A percentile compares a stretch with the other conserved stretches of the same genome.
Evolutionary conservation across 2,797 vertebrate species (phyloP).

Genomic region (Pygocentrus nattereri): DNA sequence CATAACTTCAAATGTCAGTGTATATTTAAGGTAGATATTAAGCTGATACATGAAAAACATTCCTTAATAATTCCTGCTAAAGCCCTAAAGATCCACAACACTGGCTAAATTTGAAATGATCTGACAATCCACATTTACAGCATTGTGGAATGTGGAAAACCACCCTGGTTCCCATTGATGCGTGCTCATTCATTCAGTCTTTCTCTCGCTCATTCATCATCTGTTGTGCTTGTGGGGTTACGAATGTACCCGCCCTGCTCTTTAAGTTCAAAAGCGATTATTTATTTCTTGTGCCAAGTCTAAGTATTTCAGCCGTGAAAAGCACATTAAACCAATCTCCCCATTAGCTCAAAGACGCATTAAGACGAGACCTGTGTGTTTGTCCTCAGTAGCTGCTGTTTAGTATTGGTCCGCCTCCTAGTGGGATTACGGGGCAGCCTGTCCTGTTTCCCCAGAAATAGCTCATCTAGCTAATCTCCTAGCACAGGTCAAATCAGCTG

Average conservation of each 20-base stretch:
- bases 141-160: background rate
- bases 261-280: slow-evolving; percentile 69
- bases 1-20: too few relatives aligned
- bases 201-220: slow-evolving; percentile 57
- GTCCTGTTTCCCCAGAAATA: slow-evolving; percentile 61
- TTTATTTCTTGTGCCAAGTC: slow-evolving; percentile 60
- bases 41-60: too few relatives aligned
- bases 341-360: slow-evolving; percentile 24
- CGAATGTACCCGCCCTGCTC: slow-evolving; percentile 68
- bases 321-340: slow-evolving; percentile 68
- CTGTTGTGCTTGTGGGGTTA: slow-evolving; percentile 63
- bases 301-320: slow-evolving; percentile 60
- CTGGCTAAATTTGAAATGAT: background rate
- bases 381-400: slow-evolving; percentile 32
- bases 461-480: slow-evolving; percentile 65
- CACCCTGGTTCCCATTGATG: background rate
- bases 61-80: background rate
- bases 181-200: slow-evolving; percentile 41
- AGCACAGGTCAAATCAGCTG: slow-evolving; percentile 65
- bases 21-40: too few relatives aligned
- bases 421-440: slow-evolving; percentile 63
- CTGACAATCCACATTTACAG: background rate
- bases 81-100: background rate
- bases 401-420: slow-evolving; percentile 45
- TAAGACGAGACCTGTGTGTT: slow-evolving; percentile 24